phyloP scores from a whole-genome alignment of 1,140 invertebrate genomes.

The Phymastichus coffea region DNA sequence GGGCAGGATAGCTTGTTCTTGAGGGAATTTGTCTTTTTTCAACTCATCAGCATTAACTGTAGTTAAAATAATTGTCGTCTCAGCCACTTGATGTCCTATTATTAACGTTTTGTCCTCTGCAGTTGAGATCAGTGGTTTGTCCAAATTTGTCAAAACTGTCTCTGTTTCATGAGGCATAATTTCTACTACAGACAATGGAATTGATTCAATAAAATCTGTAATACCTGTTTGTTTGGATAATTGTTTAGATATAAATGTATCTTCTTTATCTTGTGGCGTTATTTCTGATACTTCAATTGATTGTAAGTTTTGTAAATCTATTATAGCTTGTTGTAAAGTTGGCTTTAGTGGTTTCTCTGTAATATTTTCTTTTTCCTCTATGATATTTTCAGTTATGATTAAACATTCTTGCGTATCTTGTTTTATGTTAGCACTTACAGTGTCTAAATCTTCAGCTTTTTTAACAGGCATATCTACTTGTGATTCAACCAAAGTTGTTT shows the following conservation, averaged over 20 bases:
- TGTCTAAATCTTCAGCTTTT: constrained; percentile 29
- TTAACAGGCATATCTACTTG: constrained; percentile 44
- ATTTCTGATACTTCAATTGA: constrained; percentile 53
- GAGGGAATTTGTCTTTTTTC: constrained; percentile 18
- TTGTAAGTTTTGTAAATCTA: constrained; percentile 49
- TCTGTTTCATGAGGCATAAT: constrained; percentile 39
- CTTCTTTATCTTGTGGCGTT: constrained; percentile 50
- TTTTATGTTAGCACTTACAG: constrained; percentile 39
- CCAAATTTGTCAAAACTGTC: constrained; percentile 29
- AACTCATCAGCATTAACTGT: constrained; percentile 23
- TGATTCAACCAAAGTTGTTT: constrained; percentile 45
- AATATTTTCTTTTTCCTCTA: constrained; percentile 48
- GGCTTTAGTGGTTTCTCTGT: constrained; percentile 44
- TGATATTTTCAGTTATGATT: constrained; percentile 45
- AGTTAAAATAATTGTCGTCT: constrained; percentile 37
- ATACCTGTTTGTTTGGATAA: constrained; percentile 38
- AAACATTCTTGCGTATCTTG: constrained; percentile 50
- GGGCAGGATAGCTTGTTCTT: constrained; percentile 25
- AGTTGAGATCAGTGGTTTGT: constrained; percentile 28
- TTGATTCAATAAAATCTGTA: constrained; percentile 37
- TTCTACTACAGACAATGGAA: constrained; percentile 42
- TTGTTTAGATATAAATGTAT: constrained; percentile 29
- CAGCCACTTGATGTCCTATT: constrained; percentile 35
- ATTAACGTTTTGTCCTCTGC: constrained; percentile 34
- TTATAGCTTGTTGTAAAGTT: constrained; percentile 39